phyloP scores from a whole-genome alignment of 1,140 invertebrate genomes.

The Caenorhabditis remanei region DNA sequence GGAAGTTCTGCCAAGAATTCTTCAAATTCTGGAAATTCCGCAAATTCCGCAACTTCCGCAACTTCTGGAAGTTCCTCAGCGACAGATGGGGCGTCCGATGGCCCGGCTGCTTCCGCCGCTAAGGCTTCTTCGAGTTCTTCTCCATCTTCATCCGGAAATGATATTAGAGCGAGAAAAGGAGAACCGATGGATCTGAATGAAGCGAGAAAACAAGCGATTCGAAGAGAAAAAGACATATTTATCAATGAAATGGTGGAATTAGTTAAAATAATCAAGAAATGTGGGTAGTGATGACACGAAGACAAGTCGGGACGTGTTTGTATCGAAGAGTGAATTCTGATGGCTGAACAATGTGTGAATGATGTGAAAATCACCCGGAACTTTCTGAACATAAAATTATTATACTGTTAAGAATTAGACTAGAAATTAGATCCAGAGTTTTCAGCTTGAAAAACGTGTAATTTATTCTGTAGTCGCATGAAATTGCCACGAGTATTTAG shows the following conservation, averaged over 20 bases:
- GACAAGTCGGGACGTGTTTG: background rate
- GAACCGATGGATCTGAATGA: background rate
- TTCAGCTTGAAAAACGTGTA: too few species aligned
- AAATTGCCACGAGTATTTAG: too few species aligned
- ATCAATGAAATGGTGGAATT: slow-evolving; percentile 37
- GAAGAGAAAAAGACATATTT: slow-evolving; percentile 41
- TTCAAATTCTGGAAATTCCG: too few species aligned
- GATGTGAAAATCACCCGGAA: too few species aligned
- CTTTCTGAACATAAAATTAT: too few species aligned
- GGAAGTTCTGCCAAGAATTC: too few species aligned
- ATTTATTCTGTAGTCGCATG: too few species aligned
- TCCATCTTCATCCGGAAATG: background rate
- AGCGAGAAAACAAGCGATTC: background rate
- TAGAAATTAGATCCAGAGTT: too few species aligned
- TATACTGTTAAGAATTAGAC: too few species aligned
- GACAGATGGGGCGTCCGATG: background rate
- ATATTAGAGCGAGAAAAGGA: background rate
- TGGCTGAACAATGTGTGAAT: too few species aligned
- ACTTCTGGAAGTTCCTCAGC: background rate
- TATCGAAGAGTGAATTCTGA: background rate
- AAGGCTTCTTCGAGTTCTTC: background rate
- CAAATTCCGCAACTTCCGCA: too few species aligned
- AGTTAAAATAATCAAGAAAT: slow-evolving; percentile 21
- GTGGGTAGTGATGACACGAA: background rate
- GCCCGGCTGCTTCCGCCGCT: background rate